A percentile compares a stretch with the other conserved stretches of the same genome.
phyloP scores from a whole-genome alignment of 2,113 vertebrate genomes.

The Erythrolamprus reginae region DNA sequence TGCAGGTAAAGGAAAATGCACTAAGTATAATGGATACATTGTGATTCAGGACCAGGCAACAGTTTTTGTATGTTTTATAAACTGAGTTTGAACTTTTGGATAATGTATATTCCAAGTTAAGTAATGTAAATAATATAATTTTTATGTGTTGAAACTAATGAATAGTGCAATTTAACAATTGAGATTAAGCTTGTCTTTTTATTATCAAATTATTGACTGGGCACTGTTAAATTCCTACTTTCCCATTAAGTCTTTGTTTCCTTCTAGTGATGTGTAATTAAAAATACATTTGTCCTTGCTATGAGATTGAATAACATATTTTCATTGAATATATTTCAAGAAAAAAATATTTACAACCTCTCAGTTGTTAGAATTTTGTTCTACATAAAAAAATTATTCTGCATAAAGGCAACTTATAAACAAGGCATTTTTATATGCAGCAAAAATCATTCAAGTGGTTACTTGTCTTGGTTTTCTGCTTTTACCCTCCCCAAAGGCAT shows the following conservation, averaged over 20 bases:
- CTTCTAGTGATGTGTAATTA: neutral
- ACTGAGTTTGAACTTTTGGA: neutral
- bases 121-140: neutral
- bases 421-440: neutral
- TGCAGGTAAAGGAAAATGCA: constrained; percentile 77
- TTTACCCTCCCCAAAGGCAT: neutral
- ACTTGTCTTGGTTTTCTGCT: neutral
- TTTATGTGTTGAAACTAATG: neutral
- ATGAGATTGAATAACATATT: neutral
- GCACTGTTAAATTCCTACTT: neutral
- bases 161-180: neutral
- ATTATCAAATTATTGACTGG: neutral
- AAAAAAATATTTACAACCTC: neutral
- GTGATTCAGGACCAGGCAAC: accelerated
- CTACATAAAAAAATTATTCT: neutral
- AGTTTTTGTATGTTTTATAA: accelerated
- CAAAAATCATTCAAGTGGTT: no score
- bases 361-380: neutral
- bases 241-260: neutral
- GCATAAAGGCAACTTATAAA: neutral
- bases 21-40: neutral
- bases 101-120: neutral
- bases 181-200: neutral
- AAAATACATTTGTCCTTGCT: neutral
- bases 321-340: neutral